These are phyloP conservation scores for Atopsyche davidsoni DNA, from an alignment of 1,140 invertebrate genomes.

Conservation along the genomic window DNA sequence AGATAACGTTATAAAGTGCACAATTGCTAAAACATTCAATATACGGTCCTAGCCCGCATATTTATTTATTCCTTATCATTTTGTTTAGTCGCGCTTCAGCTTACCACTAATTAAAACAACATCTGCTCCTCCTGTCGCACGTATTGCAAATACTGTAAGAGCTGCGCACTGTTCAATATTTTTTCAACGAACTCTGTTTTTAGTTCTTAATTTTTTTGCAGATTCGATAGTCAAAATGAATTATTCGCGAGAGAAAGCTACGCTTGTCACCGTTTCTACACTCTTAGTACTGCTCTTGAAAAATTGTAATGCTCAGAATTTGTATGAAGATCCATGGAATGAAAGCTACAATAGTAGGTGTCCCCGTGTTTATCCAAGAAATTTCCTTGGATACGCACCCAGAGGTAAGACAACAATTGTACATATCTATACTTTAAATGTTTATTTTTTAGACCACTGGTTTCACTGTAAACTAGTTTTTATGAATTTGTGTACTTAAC, in stretches of 20 bases:
- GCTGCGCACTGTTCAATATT: neutral
- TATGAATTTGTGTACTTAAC: too few relatives aligned
- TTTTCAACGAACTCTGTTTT: neutral
- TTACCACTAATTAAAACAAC: constrained; percentile 10
- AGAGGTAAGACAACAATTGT: constrained; percentile 37
- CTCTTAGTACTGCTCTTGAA: constrained; percentile 14
- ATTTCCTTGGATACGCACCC: constrained; percentile 45
- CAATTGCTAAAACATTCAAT: too few relatives aligned
- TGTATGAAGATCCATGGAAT: constrained; percentile 42
- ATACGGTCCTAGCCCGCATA: constrained; percentile 19
- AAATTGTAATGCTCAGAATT: constrained; percentile 20
- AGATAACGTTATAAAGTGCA: too few relatives aligned
- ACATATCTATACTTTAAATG: neutral
- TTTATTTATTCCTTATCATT: constrained; percentile 13
- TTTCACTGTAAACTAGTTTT: too few relatives aligned
- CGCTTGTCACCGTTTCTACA: constrained; percentile 13
- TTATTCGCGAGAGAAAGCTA: constrained; percentile 11
- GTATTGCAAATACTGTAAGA: too few relatives aligned
- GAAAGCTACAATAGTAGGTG: constrained; percentile 46
- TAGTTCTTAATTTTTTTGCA: constrained; percentile 3
- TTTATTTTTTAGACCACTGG: neutral
- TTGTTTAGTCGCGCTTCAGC: neutral
- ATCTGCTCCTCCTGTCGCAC: constrained; percentile 8
- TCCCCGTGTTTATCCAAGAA: constrained; percentile 45
- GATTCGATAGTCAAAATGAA: constrained; percentile 18